Evolutionary conservation across 2,888 invertebrate genomes (phyloP), one percentile per base, ranked within the genome.

Genomic region (Homarus gammarus): DNA sequence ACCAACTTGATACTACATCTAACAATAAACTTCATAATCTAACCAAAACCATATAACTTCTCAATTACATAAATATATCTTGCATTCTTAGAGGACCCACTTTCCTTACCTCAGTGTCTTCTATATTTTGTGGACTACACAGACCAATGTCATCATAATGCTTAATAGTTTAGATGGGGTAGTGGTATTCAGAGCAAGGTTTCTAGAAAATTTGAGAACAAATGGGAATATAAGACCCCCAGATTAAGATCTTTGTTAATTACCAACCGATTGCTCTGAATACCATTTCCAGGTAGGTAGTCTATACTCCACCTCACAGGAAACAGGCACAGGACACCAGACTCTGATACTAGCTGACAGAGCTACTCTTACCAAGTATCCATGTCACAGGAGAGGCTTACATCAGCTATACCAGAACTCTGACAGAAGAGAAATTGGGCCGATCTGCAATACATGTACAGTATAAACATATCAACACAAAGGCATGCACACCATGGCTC

Each of bases 241-340:
- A 38, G 44, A 27, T 49, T 40, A 56, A 5, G n/a, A 22, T 18
- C 56, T n/a, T 56, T n/a, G 27, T 5, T 64, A 27, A 5, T 64
- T 27, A 64, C 27, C 78, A 78, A 56, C 12, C 22, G 56, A 78
- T 22, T 56, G 78, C 78, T 78, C 56, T 78, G 56, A 78, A 56
- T 18, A 3, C 56, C 56, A 70, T 22, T 81, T 81, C 33, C 82
- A 70, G n/a, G 31, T 33, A 49, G 31, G n/a, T 70, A 40, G 33
- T 31, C 33, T 44, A 68, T 33, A 68, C 70, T 83, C 33, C 82
- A 68, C 82, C 82, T 83, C 70, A 75, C 49, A 70, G 40, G 70
- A 70, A 70, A 83, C 82, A 83, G 82, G 82, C 82, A 83, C 82
- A 83, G 82, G 82, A 83, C 68, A 70, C 70, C 82, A 68, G 82